Evolutionary conservation across 1,140 invertebrate species (phyloP), one percentile per base, ranked within the genome.

Genomic region (Nephila pilipes): DNA sequence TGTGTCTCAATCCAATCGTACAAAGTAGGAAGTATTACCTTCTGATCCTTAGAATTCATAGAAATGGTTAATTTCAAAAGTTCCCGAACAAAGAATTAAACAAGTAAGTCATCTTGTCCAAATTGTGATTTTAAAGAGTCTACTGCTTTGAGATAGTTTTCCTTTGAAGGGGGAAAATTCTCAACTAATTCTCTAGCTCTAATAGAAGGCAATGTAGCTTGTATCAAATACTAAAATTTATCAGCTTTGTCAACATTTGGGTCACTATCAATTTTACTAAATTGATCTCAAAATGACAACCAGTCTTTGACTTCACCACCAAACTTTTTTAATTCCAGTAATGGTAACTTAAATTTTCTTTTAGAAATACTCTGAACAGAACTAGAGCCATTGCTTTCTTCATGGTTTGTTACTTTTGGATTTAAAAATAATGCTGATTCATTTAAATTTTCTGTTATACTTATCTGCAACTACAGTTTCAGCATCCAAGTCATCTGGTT

Each of bases 91-190:
- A n/a, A n/a, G n/a, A n/a, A n/a, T 38, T 94, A 87, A 12, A 94
- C 65, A 16, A 94, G 79, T 20, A 94, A 25, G 16, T 94, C 94
- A 29, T 94, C 93, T 32, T 88, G 81, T 29, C 94, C 92, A 63
- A 94, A 94, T 32, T 93, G 57, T n/a, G n/a, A n/a, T n/a, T n/a
- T n/a, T n/a, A n/a, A n/a, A n/a, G n/a, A n/a, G n/a, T n/a, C n/a
- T n/a, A 94, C 90, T 22, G 90, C 94, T 88, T 94, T 94, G 10
- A 1, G 1, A 83, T 93, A 94, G 57, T 94, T 94, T 29, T 85
- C 91, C 20, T 57, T 54, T 14, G 87, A 79, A 6, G 87, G 87
- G 6, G 93, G 94, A 83, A 93, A 94, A 55, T 83, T 93, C 18
- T 94, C 94, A 0, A 94, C 93, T 36, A 85, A 38, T 92, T 94